Percentiles rank a stretch among this genome's conserved stretches.
These are phyloP conservation scores for Pherbina coryleti DNA, from an alignment of 2,888 invertebrate genomes.

Conservation along the genomic window DNA sequence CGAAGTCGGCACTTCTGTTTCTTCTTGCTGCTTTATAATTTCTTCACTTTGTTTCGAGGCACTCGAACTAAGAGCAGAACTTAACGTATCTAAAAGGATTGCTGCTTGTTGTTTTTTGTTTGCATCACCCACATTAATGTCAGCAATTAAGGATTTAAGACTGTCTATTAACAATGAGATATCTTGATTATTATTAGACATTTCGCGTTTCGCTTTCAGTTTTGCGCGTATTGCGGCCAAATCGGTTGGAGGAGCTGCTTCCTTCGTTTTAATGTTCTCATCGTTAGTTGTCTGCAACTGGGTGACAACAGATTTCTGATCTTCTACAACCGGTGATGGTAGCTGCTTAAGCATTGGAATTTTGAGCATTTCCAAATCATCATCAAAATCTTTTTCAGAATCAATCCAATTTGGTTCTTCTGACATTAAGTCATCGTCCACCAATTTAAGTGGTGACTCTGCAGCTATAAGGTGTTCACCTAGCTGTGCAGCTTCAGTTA, in stretches of 20 bases:
- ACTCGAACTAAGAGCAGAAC: conserved; percentile 44
- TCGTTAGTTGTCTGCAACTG: not conserved
- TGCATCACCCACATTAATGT: conserved; percentile 46
- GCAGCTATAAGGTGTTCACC: conserved; percentile 48
- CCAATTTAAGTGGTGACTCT: conserved; percentile 53
- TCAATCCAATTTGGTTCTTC: conserved; percentile 49
- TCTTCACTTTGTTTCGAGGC: not conserved
- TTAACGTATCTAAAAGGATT: conserved; percentile 53
- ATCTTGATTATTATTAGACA: conserved; percentile 49
- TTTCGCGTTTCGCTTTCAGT: conserved; percentile 44
- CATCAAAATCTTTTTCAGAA: conserved; percentile 55
- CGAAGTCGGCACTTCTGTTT: not conserved
- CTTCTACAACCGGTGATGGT: conserved; percentile 43
- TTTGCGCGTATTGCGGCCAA: conserved; percentile 46
- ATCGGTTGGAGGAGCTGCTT: conserved; percentile 12
- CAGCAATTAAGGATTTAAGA: conserved; percentile 52
- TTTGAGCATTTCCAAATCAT: conserved; percentile 56
- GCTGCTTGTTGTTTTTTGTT: conserved; percentile 52
- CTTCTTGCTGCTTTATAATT: not conserved
- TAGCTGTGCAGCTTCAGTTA: conserved; percentile 48
- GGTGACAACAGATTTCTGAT: not conserved
- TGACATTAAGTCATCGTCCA: conserved; percentile 53
- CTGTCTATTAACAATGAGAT: conserved; percentile 51
- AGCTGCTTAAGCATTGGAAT: conserved; percentile 56
- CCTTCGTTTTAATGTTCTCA: not conserved